Evolutionary conservation across 2,888 invertebrate genomes (phyloP), one percentile per base, ranked within the genome.

Genomic region (Noctua comes): DNA sequence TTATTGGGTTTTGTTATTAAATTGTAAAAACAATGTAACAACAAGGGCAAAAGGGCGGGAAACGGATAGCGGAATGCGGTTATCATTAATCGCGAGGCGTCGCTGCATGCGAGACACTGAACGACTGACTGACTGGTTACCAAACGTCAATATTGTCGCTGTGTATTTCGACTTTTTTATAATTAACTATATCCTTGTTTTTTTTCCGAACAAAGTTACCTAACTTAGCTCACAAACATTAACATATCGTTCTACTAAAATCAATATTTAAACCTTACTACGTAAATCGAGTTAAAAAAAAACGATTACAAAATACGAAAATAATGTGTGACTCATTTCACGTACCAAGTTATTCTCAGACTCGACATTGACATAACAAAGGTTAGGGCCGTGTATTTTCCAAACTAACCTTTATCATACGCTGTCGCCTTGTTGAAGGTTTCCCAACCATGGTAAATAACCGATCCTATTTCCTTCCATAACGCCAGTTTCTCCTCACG

Each of bases 391-490:
- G 73, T 74, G 68, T 79, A 76, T 79, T 76, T 66, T 70, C 79
- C 71, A 79, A 79, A 85, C 89, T 86, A 90, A 96, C 96, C 96
- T 94, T 93, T 92, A 79, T 96, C 96, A 82, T 97, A 96, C 24
- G 94, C 94, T 2, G 93, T 94, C 27, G 96, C 95, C 88, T 96
- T 96, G 86, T 92, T 95, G 83, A 92, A 94, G 13, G 88, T 89
- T 65, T 89, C 91, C 96, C 96, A 97, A 80, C 95, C 95, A 16
- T 89, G 85, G 85, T 93, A 96, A 66, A 97, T 88, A 21, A 92
- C 94, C 2, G 94, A 94, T 46, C 96, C 96, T 46, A 97, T 92
- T 83, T 96, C 94, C 88, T 96, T 96, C 96, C 96, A 97, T 75
- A 95, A 86, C 73, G 90, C 90, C 76, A 96, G 89, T 83, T 94